Evolutionary conservation across 2,888 invertebrate genomes (phyloP).

Genomic region (Lithosia quadra): DNA sequence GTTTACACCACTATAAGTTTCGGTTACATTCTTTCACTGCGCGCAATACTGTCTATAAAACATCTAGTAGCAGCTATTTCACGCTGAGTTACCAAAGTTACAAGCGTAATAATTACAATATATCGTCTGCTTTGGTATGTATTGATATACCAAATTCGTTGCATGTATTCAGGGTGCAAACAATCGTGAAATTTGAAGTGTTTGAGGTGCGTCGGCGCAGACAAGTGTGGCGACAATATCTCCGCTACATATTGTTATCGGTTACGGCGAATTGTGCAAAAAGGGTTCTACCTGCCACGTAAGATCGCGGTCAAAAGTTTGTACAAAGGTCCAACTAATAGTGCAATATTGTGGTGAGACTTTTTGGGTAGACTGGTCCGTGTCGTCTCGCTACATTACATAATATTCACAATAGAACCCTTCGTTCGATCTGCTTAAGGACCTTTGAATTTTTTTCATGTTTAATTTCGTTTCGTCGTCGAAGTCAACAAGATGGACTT

Average conservation of each 20-base stretch:
- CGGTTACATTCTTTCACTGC: not conserved
- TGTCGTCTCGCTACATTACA: constrained; percentile 84
- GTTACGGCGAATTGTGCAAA: constrained; percentile 84
- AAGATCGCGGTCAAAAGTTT: constrained; percentile 59
- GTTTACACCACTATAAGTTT: not conserved
- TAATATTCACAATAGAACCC: constrained; percentile 83
- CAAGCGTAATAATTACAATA: constrained; percentile 50
- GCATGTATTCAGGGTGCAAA: constrained; percentile 77
- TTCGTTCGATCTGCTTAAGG: constrained; percentile 81
- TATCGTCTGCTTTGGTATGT: constrained; percentile 67
- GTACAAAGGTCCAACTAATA: constrained; percentile 36
- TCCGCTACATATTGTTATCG: constrained; percentile 66
- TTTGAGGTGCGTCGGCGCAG: constrained; percentile 70
- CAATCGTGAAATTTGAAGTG: constrained; percentile 82
- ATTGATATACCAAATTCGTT: constrained; percentile 79
- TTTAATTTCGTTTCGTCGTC: constrained; percentile 73
- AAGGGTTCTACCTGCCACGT: constrained; percentile 82
- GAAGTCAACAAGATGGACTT: constrained; percentile 85
- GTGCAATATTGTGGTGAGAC: constrained; percentile 54
- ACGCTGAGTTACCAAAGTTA: constrained; percentile 63
- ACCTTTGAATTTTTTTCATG: constrained; percentile 74
- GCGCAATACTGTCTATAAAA: constrained; percentile 10
- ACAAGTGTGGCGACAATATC: constrained; percentile 82
- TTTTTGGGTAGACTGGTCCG: constrained; percentile 64
- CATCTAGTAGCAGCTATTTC: constrained; percentile 66